phyloP scores from a whole-genome alignment of 2,888 invertebrate species.

The Synergus umbraculus region DNA sequence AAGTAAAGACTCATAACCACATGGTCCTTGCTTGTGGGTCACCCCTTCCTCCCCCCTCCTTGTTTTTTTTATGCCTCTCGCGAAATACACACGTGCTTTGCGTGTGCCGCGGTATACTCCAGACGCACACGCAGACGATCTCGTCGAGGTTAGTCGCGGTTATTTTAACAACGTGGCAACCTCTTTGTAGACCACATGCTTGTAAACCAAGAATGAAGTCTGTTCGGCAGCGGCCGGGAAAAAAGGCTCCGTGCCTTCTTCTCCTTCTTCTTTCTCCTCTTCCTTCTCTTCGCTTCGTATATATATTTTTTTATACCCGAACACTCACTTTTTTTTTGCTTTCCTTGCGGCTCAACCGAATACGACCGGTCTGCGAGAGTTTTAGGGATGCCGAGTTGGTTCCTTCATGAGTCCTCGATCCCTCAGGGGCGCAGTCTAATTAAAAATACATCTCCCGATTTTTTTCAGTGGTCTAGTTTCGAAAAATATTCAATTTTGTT shows the following conservation, averaged over 20 bases:
- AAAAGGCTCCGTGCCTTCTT: conserved; percentile 56
- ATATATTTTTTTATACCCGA: conserved; percentile 38
- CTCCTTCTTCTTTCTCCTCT: conserved; percentile 41
- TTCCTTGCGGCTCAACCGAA: conserved; percentile 33
- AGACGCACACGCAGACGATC: conserved; percentile 56
- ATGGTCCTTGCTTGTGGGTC: neutral
- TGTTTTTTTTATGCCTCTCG: conserved; percentile 39
- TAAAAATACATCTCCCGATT: conserved; percentile 3
- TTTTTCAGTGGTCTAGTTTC: neutral
- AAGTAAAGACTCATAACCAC: conserved; percentile 52
- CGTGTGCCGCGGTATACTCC: conserved; percentile 40
- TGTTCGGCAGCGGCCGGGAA: conserved; percentile 68
- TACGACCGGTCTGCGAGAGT: conserved; percentile 36
- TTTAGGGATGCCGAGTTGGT: conserved; percentile 36
- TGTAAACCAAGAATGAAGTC: conserved; percentile 77
- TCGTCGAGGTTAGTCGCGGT: conserved; percentile 71
- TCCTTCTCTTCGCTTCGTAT: conserved; percentile 45
- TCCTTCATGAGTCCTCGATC: conserved; percentile 32
- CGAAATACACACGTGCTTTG: conserved; percentile 45
- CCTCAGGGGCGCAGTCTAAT: conserved; percentile 37
- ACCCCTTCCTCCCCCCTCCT: conserved; percentile 29
- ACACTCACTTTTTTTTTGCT: conserved; percentile 34
- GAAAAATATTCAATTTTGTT: neutral
- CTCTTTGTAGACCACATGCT: conserved; percentile 77
- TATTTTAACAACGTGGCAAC: conserved; percentile 77